Evolutionary conservation across 1,140 invertebrate genomes (phyloP), one percentile per base, ranked within the genome.

Genomic region (Papilio xuthus): DNA sequence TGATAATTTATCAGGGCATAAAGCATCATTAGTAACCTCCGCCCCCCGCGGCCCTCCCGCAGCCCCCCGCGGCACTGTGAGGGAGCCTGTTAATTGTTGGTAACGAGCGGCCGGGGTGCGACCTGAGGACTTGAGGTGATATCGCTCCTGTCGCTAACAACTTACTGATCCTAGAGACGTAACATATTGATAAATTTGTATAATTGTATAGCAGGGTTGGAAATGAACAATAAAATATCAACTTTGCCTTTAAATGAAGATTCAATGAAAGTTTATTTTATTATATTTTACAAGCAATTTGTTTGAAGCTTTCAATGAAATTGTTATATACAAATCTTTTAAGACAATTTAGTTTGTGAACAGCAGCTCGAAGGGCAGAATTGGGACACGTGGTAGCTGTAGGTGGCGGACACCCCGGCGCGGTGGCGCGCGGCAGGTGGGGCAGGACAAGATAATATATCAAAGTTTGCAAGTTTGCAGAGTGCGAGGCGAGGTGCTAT

Each of bases 391-490:
- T 53, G 8, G 50, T n/a, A 53, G 50, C 15, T 47, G 44, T 47
- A 47, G 18, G 50, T 53, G 8, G 50, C n/a, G 50, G 50, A 53
- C 42, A 32, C 69, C 69, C 15, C 7, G 83, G 77, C 79, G 41
- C 47, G 47, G 47, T 4, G 47, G 47, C 47, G 50, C 81, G 80
- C 80, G 86, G 85, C 86, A 89, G 89, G 86, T 88, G 86, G 85
- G 84, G 56, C 81, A 84, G 78, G 42, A 78, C 79, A 73, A 76
- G 73, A 79, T 80, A 82, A 89, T 90, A 87, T 90, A 90, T 90
- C 89, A 90, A 89, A 89, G 89, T 90, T 90, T 89, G 85, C 86
- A 88, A 90, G 84, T 90, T 85, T 83, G 83, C 84, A 87, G 87
- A 84, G 81, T 84, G 89, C 89, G 89, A 86, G 86, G 89, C 89